phyloP scores from a whole-genome alignment of 1,140 invertebrate genomes.

The Euura lappo region DNA sequence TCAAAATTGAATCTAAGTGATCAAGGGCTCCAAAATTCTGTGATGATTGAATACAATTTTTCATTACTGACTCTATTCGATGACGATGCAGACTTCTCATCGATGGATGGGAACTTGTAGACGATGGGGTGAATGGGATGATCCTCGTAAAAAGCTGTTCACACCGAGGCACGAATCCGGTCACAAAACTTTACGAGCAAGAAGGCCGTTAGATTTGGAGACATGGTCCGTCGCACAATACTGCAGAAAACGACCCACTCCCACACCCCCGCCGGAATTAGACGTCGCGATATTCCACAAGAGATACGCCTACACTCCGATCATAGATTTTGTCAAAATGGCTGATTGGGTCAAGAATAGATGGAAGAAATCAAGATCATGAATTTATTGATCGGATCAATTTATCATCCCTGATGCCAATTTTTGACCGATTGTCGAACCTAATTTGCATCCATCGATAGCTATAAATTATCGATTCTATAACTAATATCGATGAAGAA shows the following conservation, averaged over 20 bases:
- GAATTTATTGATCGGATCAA: background rate
- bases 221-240: background rate
- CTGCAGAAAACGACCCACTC: background rate
- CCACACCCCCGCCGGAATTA: background rate
- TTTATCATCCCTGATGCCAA: background rate
- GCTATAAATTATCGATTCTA: no score
- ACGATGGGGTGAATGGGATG: background rate
- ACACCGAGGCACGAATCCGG: background rate
- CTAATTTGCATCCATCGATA: background rate
- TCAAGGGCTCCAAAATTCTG: no score
- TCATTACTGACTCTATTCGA: no score
- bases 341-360: background rate
- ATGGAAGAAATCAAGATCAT: background rate
- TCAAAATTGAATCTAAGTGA: no score
- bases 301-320: background rate
- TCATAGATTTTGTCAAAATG: background rate
- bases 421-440: background rate
- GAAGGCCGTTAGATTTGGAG: background rate
- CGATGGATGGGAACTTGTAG: background rate
- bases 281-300: background rate
- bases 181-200: background rate
- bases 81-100: background rate
- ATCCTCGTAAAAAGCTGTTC: background rate
- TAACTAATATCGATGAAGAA: no score
- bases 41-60: no score